Percentiles rank a stretch among this genome's conserved stretches.
These are phyloP conservation scores for Actinernus sp. DNA, from an alignment of 92 coral and sea anemone genomes.

Conservation along the genomic window DNA sequence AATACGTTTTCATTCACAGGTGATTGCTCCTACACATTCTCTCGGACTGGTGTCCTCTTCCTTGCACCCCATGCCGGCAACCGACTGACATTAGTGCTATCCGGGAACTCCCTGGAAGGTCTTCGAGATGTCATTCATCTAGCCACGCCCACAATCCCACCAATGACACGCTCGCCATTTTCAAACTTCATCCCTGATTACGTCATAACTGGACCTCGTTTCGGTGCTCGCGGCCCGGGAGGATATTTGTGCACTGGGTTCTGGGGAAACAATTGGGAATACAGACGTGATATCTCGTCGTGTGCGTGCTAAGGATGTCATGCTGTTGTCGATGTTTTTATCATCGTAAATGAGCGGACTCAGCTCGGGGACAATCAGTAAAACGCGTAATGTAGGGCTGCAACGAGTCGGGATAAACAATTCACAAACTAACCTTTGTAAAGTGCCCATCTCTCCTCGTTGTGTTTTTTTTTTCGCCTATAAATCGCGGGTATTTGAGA, in stretches of 20 bases:
- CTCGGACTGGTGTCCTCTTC: slow-evolving; percentile 84
- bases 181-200: slow-evolving; percentile 98
- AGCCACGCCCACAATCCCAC: slow-evolving; percentile 98
- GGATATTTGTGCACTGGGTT: slow-evolving; percentile 95
- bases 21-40: slow-evolving; percentile 57
- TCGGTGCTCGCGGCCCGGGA: slow-evolving; percentile 95
- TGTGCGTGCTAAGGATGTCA: slow-evolving; percentile 82
- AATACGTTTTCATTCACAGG: too few relatives aligned
- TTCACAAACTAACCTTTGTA: too few relatives aligned
- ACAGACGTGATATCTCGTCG: slow-evolving; percentile 68
- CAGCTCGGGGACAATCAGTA: too few relatives aligned
- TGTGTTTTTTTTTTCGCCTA: too few relatives aligned
- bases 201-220: slow-evolving; percentile 96
- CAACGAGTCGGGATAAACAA: too few relatives aligned
- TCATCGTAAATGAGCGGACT: too few relatives aligned
- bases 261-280: slow-evolving; percentile 97
- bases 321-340: too few relatives aligned
- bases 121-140: slow-evolving; percentile 81
- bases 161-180: slow-evolving; percentile 98
- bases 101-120: slow-evolving; percentile 90
- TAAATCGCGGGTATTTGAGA: too few relatives aligned
- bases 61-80: slow-evolving; percentile 89
- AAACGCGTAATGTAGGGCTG: too few relatives aligned
- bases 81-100: slow-evolving; percentile 83
- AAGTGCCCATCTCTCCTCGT: too few relatives aligned